phyloP scores from a whole-genome alignment of 1,140 invertebrate genomes.

The Tenebrio molitor region DNA sequence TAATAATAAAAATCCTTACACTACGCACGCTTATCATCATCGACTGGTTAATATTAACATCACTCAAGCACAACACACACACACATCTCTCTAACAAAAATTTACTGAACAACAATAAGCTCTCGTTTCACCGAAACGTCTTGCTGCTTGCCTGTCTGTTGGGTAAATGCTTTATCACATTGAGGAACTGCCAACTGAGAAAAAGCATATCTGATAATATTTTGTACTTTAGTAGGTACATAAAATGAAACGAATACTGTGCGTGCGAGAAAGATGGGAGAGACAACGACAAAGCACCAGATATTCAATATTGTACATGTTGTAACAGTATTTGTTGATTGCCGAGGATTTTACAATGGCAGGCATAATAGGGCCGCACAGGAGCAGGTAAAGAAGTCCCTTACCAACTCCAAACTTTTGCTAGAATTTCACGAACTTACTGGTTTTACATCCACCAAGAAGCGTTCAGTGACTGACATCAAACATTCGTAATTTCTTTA shows the following conservation, averaged over 20 bases:
- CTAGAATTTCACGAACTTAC: not conserved
- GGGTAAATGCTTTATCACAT: conserved; percentile 48
- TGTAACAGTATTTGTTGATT: conserved; percentile 36
- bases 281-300: conserved; percentile 21
- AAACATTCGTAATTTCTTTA: too few relatives aligned
- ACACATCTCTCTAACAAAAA: not conserved
- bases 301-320: conserved; percentile 40
- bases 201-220: conserved; percentile 53
- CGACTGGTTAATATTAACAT: conserved; percentile 18
- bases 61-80: not conserved
- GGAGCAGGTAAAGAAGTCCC: conserved; percentile 42
- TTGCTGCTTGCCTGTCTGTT: conserved; percentile 25
- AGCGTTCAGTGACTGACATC: too few relatives aligned
- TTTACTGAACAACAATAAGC: not conserved
- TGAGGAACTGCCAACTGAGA: conserved; percentile 51
- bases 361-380: conserved; percentile 14
- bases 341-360: conserved; percentile 31
- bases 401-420: not conserved
- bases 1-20: conserved; percentile 4
- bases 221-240: conserved; percentile 50
- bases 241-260: conserved; percentile 18
- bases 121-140: conserved; percentile 11
- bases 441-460: not conserved
- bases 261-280: not conserved
- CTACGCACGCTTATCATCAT: too few relatives aligned